A percentile compares a stretch with the other conserved stretches of the same genome.
These are phyloP conservation scores for Trichogramma dendrolimi DNA, from an alignment of 2,888 invertebrate species.

Conservation along the genomic window DNA sequence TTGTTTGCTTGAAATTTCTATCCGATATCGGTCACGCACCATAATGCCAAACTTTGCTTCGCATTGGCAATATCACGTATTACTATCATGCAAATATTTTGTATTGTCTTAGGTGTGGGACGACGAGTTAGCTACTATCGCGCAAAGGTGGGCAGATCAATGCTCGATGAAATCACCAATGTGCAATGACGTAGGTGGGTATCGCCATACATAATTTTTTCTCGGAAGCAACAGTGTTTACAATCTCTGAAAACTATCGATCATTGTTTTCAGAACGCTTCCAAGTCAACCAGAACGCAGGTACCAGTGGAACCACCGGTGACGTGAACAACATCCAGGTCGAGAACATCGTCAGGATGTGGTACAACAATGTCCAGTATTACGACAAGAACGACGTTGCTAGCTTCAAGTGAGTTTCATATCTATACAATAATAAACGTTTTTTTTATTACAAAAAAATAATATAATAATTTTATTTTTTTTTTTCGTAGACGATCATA, in stretches of 20 bases:
- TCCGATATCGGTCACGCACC: no score
- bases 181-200: no score
- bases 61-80: background rate
- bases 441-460: background rate
- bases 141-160: slow-evolving; percentile 50
- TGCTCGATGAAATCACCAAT: slow-evolving; percentile 32
- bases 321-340: background rate
- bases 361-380: slow-evolving; percentile 48
- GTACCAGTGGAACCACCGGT: slow-evolving; percentile 25
- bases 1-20: background rate
- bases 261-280: slow-evolving; percentile 35
- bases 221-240: no score
- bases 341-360: slow-evolving; percentile 34
- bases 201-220: no score
- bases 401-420: slow-evolving; percentile 9
- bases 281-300: slow-evolving; percentile 51
- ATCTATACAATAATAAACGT: background rate
- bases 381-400: slow-evolving; percentile 32
- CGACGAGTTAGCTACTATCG: slow-evolving; percentile 47
- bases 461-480: background rate
- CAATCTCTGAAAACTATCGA: no score
- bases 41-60: background rate
- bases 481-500: background rate
- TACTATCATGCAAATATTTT: background rate
- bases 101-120: slow-evolving; percentile 35